phyloP scores from a whole-genome alignment of 1,140 invertebrate species.

The Physella acuta region DNA sequence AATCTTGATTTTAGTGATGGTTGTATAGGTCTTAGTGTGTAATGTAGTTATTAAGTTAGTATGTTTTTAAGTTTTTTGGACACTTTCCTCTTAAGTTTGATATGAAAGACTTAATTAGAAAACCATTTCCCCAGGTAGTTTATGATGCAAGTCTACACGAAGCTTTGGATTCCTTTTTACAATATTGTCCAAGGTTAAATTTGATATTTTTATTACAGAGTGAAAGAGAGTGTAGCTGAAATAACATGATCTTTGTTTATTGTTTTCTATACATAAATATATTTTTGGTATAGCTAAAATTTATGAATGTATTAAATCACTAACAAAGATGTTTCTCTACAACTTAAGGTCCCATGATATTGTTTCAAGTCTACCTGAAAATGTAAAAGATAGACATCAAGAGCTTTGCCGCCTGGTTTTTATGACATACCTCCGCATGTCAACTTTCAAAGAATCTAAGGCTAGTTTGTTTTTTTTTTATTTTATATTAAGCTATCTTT shows the following conservation, averaged over 20 bases:
- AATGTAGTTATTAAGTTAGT: too few relatives aligned
- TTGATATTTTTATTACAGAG: too few relatives aligned
- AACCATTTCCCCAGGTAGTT: too few relatives aligned
- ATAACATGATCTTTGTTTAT: background rate
- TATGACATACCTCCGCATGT: constrained; percentile 71
- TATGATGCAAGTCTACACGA: constrained; percentile 70
- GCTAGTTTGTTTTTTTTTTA: constrained; percentile 46
- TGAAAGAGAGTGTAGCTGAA: background rate
- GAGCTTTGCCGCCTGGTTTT: constrained; percentile 69
- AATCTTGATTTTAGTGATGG: too few relatives aligned
- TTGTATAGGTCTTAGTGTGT: too few relatives aligned
- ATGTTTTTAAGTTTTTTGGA: too few relatives aligned
- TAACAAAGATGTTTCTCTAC: too few relatives aligned
- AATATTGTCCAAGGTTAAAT: constrained; percentile 72
- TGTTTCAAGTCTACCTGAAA: constrained; percentile 58
- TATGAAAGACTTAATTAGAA: too few relatives aligned
- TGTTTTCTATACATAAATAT: too few relatives aligned
- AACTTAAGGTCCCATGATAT: constrained; percentile 68
- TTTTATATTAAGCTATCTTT: background rate
- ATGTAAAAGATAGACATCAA: constrained; percentile 60
- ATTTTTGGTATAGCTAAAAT: too few relatives aligned
- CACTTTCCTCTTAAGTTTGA: too few relatives aligned
- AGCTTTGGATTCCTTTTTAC: constrained; percentile 72
- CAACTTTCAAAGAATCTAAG: constrained; percentile 75
- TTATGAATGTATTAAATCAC: too few relatives aligned